Conservation (phyloP, 2,113 vertebrate genomes). For the Triplophysa tibetana region DNA sequence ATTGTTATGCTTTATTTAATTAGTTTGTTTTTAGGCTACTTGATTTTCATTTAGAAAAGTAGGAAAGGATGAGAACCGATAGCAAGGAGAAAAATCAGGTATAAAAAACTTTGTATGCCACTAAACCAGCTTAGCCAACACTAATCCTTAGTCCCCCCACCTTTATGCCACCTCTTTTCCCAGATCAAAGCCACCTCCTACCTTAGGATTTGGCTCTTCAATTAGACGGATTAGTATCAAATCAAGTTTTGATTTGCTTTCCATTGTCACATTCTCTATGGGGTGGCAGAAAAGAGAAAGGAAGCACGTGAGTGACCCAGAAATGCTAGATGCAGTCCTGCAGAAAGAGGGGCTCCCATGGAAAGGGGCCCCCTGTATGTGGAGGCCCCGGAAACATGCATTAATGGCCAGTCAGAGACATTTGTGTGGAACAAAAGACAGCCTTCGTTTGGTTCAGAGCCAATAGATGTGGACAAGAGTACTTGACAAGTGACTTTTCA, state of each 20-base stretch:
- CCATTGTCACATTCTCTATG: conserved; percentile 51
- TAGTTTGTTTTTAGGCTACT: neutral
- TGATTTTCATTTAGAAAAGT: neutral
- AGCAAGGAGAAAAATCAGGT: conserved; percentile 31
- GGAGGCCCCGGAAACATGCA: conserved; percentile 62
- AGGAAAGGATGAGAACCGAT: neutral
- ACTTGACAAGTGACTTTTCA: conserved; percentile 49
- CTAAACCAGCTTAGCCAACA: conserved; percentile 61
- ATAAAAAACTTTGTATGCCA: conserved; percentile 40
- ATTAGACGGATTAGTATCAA: conserved; percentile 71
- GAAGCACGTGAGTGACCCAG: conserved; percentile 53
- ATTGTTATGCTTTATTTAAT: too few species aligned
- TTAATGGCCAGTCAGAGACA: conserved; percentile 55
- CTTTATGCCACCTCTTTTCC: conserved; percentile 22
- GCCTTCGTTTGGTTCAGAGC: conserved; percentile 40
- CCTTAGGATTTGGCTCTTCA: conserved; percentile 59
- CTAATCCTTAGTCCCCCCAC: conserved; percentile 54
- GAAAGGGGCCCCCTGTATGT: conserved; percentile 50
- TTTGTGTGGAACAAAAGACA: conserved; percentile 54
- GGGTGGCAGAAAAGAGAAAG: conserved; percentile 38
- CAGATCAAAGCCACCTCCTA: conserved; percentile 65
- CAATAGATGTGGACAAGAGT: conserved; percentile 22
- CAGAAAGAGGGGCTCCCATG: conserved; percentile 31
- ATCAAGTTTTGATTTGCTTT: conserved; percentile 67
- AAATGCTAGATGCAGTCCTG: conserved; percentile 46